Conservation (phyloP, 2,888 invertebrate species). For the Eristalinus sepulchralis region DNA sequence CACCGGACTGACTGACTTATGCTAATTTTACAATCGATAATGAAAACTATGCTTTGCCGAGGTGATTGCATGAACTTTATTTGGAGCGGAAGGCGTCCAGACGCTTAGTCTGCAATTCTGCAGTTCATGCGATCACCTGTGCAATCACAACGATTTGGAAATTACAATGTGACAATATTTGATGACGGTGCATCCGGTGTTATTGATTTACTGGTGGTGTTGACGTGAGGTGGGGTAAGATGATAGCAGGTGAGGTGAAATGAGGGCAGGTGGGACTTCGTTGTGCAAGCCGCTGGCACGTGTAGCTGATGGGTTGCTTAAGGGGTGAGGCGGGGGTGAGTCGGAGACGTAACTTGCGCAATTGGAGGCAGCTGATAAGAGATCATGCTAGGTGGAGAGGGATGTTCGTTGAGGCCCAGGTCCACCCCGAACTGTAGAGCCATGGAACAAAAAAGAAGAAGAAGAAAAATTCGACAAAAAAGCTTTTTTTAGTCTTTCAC, state of each 20-base stretch:
- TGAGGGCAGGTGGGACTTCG: background rate
- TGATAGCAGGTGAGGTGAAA: no score
- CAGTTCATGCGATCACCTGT: no score
- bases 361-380: no score
- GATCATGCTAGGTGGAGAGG: no score
- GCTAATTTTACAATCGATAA: no score
- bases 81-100: background rate
- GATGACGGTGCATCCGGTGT: background rate
- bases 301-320: background rate
- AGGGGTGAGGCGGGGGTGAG: background rate
- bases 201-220: background rate
- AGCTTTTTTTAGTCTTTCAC: no score
- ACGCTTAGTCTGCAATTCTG: background rate
- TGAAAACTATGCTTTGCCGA: background rate
- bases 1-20: no score
- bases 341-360: background rate
- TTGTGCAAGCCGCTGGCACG: background rate
- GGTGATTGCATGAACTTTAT: background rate
- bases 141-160: background rate
- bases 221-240: background rate
- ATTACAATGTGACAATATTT: background rate
- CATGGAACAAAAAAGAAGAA: no score
- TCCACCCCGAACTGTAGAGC: no score
- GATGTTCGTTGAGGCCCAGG: no score
- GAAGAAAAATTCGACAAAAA: no score